Conservation (phyloP, 2,113 vertebrate species). For the Tonatia bakeri region DNA sequence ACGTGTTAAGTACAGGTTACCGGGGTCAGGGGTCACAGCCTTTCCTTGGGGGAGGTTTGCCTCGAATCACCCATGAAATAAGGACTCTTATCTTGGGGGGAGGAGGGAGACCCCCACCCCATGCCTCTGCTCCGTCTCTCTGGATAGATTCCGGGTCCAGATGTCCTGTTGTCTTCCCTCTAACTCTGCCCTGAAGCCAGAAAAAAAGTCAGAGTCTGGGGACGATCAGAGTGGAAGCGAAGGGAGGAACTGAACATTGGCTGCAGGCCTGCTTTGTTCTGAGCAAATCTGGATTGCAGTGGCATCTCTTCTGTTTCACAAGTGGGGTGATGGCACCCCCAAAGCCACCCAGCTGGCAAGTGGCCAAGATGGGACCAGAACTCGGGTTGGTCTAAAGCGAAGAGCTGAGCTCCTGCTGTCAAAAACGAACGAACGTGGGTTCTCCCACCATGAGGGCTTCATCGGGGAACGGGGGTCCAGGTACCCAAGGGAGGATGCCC, state of each 20-base stretch:
- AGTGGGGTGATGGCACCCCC: too few relatives aligned
- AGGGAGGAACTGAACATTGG: not conserved
- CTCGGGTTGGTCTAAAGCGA: not conserved
- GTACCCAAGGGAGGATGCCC: rapidly evolving
- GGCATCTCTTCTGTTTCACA: not conserved
- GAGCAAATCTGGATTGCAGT: not conserved
- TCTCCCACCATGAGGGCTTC: not conserved
- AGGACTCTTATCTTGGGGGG: conserved; percentile 75
- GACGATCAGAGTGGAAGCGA: too few relatives aligned
- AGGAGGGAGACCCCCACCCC: not conserved
- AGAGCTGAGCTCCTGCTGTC: not conserved
- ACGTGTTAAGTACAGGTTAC: conserved; percentile 87
- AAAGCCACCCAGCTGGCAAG: not conserved
- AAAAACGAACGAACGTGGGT: rapidly evolving
- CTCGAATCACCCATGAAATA: conserved; percentile 87
- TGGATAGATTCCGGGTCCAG: conserved; percentile 30
- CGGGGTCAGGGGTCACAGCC: conserved; percentile 89
- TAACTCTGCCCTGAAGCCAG: not conserved
- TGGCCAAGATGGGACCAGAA: not conserved
- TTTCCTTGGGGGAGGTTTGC: conserved; percentile 85
- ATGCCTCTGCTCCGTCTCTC: not conserved
- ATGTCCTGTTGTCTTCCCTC: conserved; percentile 35
- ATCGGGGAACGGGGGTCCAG: not conserved
- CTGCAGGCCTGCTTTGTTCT: not conserved
- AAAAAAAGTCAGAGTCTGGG: not conserved